phyloP scores from a whole-genome alignment of 2,797 vertebrate species.

The Huso huso region DNA sequence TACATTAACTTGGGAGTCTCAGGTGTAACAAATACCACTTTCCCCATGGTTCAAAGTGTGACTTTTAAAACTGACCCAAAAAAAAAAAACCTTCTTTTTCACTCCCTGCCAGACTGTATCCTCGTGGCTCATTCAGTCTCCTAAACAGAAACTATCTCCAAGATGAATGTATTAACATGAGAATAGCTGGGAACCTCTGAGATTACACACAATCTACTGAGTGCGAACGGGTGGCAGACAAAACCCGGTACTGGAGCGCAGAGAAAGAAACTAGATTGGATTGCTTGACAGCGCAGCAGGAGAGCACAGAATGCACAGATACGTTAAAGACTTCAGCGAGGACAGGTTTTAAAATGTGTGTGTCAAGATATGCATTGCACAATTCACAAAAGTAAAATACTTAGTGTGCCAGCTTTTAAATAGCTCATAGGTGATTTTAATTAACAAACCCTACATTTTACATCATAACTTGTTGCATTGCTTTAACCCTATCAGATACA shows the following conservation, averaged over 20 bases:
- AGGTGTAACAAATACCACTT: not conserved
- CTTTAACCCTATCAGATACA: too few relatives aligned
- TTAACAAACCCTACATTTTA: too few relatives aligned
- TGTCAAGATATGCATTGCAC: too few relatives aligned
- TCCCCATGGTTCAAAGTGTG: not conserved
- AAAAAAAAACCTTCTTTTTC: conserved; percentile 30
- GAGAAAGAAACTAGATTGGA: not conserved
- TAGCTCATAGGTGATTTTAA: too few relatives aligned
- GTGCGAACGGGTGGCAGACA: conserved; percentile 20
- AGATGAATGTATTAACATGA: conserved; percentile 55
- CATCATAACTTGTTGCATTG: too few relatives aligned
- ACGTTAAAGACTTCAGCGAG: not conserved
- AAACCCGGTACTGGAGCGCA: conserved; percentile 30
- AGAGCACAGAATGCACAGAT: conserved; percentile 10
- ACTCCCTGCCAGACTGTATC: conserved; percentile 20
- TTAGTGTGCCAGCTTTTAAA: too few relatives aligned
- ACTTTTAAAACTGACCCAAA: not conserved
- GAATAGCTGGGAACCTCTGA: conserved; percentile 55
- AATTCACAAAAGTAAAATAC: too few relatives aligned
- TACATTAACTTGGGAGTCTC: not conserved
- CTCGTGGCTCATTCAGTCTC: conserved; percentile 23
- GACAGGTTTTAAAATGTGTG: too few relatives aligned
- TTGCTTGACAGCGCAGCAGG: not conserved
- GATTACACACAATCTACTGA: conserved; percentile 42
- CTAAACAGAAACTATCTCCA: conserved; percentile 34